A percentile compares a stretch with the other conserved stretches of the same genome.
Evolutionary conservation across 2,888 invertebrate genomes (phyloP).

Genomic region (Malthinus flaveolus): DNA sequence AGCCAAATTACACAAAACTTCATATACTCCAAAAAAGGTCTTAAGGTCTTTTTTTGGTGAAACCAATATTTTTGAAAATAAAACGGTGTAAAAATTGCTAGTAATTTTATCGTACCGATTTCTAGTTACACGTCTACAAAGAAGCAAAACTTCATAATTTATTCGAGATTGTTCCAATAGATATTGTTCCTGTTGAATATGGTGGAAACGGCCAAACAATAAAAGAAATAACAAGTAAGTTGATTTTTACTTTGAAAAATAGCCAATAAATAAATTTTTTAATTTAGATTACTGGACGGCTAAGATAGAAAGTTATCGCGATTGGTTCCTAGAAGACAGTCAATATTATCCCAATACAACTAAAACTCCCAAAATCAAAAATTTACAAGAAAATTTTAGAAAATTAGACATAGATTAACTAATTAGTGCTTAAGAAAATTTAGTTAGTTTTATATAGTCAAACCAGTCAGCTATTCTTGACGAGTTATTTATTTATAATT

Average conservation of each 20-base stretch:
- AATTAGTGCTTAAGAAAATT: not conserved
- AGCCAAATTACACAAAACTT: too few relatives aligned
- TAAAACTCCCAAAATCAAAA: conserved; percentile 58
- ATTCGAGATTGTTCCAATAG: conserved; percentile 61
- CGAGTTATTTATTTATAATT: too few relatives aligned
- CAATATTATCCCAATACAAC: conserved; percentile 55
- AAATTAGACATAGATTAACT: conserved; percentile 35
- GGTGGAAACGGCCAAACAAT: conserved; percentile 64
- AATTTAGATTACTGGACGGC: conserved; percentile 56
- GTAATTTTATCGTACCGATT: conserved; percentile 38
- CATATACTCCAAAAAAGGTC: too few relatives aligned
- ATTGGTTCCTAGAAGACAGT: conserved; percentile 59
- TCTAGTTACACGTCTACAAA: conserved; percentile 58
- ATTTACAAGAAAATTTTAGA: conserved; percentile 53
- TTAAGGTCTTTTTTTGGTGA: too few relatives aligned
- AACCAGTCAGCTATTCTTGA: too few relatives aligned
- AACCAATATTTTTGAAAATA: too few relatives aligned
- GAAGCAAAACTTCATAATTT: conserved; percentile 59
- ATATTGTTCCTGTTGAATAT: conserved; percentile 65
- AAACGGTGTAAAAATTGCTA: not conserved
- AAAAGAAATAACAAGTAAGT: conserved; percentile 56
- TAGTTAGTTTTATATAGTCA: too few relatives aligned
- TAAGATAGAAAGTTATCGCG: conserved; percentile 56
- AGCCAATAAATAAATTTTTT: not conserved
- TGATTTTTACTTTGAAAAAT: conserved; percentile 17